Conservation (phyloP, 2,888 invertebrate genomes). For the Aphidoletes aphidimyza region DNA sequence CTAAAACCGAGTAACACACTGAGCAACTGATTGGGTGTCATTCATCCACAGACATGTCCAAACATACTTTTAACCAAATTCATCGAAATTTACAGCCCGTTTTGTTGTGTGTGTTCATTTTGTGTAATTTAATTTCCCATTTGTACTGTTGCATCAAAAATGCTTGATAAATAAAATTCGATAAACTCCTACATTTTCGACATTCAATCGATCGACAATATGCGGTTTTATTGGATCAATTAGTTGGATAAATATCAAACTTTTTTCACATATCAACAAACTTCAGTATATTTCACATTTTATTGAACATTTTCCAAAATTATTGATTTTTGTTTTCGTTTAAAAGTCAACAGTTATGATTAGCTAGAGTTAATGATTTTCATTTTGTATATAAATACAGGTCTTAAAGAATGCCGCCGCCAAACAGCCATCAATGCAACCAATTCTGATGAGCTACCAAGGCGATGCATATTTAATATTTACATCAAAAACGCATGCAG, state of each 20-base stretch:
- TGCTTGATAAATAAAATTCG: not conserved
- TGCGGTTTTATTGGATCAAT: not conserved
- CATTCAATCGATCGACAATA: not conserved
- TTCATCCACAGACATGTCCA: not conserved
- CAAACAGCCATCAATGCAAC: not conserved
- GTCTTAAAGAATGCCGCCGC: conserved; percentile 13
- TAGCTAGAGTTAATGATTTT: not conserved
- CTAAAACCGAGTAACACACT: not conserved
- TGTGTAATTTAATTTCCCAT: conserved; percentile 34
- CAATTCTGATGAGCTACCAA: not conserved
- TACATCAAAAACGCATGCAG: conserved; percentile 30
- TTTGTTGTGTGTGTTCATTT: not conserved
- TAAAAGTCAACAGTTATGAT: conserved; percentile 44
- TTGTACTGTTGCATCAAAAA: not conserved
- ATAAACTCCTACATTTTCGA: not conserved
- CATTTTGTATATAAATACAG: not conserved
- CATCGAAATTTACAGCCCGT: not conserved
- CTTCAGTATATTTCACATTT: not conserved
- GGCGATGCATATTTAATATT: not conserved
- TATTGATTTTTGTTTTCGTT: conserved; percentile 20
- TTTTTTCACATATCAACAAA: not conserved
- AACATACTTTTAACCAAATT: not conserved
- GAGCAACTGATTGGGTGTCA: not conserved
- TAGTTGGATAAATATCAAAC: not conserved
- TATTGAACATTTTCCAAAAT: conserved; percentile 25